Conservation (phyloP, 2,888 invertebrate species). For the Cactoblastis cactorum region DNA sequence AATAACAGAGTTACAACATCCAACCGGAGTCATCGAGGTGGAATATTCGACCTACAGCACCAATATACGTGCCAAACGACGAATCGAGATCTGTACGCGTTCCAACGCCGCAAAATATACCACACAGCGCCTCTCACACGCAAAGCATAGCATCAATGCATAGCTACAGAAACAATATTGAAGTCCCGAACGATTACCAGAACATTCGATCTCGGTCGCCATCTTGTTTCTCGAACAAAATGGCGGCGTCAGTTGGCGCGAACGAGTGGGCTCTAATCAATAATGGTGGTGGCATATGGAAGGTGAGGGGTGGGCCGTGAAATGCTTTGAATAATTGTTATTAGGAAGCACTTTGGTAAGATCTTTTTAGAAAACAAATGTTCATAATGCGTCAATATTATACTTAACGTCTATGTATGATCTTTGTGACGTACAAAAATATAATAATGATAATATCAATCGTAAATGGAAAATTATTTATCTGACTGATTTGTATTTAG, state of each 20-base stretch:
- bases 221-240: slow-evolving; percentile 77
- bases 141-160: slow-evolving; percentile 77
- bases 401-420: too few relatives aligned
- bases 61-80: slow-evolving; percentile 69
- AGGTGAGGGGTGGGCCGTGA: slow-evolving; percentile 77
- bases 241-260: slow-evolving; percentile 71
- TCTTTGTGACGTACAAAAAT: not conserved
- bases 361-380: slow-evolving; percentile 36
- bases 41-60: slow-evolving; percentile 74
- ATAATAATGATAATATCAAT: too few relatives aligned
- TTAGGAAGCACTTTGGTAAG: slow-evolving; percentile 58
- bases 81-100: slow-evolving; percentile 56
- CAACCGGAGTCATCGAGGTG: slow-evolving; percentile 68
- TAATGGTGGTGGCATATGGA: slow-evolving; percentile 68
- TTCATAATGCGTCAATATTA: not conserved
- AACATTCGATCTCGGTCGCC: slow-evolving; percentile 74
- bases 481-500: too few relatives aligned
- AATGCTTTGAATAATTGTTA: slow-evolving; percentile 42
- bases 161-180: slow-evolving; percentile 74
- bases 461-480: too few relatives aligned
- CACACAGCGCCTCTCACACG: slow-evolving; percentile 71
- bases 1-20: slow-evolving; percentile 72
- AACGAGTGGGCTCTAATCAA: slow-evolving; percentile 74
- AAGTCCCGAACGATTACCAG: slow-evolving; percentile 73
- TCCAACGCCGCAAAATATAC: slow-evolving; percentile 66